Percentiles rank a stretch among this genome's conserved stretches.
Evolutionary conservation across 2,888 invertebrate species (phyloP).

Genomic region (Diarsia rubi): DNA sequence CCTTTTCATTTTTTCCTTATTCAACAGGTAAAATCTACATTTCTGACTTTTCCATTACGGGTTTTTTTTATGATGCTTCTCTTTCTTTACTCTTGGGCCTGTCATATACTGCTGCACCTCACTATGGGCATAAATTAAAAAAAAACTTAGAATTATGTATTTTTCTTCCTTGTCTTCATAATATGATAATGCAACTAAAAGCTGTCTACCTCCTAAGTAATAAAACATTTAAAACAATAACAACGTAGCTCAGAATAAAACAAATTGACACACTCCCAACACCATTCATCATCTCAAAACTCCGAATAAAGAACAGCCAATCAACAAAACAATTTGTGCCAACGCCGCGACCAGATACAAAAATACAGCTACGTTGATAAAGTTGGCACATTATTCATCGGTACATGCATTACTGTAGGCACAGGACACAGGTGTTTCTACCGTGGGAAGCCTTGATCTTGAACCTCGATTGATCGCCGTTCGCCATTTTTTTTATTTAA

Average conservation of each 20-base stretch:
- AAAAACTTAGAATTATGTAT: too few species aligned
- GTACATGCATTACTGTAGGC: conserved; percentile 44
- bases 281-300: conserved; percentile 15
- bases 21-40: background rate
- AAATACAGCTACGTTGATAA: conserved; percentile 51
- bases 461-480: conserved; percentile 75
- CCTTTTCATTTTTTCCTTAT: too few species aligned
- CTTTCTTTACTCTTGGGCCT: background rate
- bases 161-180: background rate
- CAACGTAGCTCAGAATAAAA: background rate
- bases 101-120: background rate
- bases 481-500: conserved; percentile 71
- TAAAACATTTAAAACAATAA: background rate
- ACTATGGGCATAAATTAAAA: background rate
- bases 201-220: background rate
- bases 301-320: background rate
- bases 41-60: background rate
- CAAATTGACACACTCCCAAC: background rate
- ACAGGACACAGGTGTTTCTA: conserved; percentile 84
- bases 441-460: conserved; percentile 87
- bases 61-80: background rate
- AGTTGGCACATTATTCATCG: conserved; percentile 52
- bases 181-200: background rate
- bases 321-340: conserved; percentile 41
- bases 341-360: conserved; percentile 11